These are phyloP conservation scores for Sternotherus odoratus DNA, from an alignment of 2,797 vertebrate species.

Conservation along the genomic window DNA sequence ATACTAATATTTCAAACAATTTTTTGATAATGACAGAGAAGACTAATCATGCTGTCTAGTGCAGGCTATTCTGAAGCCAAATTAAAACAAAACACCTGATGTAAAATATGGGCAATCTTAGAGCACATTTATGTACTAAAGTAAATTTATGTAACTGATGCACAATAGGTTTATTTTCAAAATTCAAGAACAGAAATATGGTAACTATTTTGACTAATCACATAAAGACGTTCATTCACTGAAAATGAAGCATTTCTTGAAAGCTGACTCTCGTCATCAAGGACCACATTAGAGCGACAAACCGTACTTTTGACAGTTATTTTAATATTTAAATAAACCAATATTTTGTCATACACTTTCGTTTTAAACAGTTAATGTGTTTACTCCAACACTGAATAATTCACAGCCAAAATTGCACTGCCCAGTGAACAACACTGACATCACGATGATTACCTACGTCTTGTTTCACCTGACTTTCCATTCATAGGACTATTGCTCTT, in stretches of 20 bases:
- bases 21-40: constrained; percentile 8
- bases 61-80: not conserved
- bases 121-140: not conserved
- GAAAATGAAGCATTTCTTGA: not conserved
- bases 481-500: not conserved
- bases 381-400: not conserved
- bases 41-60: not conserved
- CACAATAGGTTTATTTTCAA: not conserved
- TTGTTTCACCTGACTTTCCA: not conserved
- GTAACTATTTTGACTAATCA: not conserved
- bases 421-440: not conserved
- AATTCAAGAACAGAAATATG: not conserved
- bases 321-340: not conserved
- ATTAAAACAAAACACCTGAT: not conserved
- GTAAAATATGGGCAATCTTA: not conserved
- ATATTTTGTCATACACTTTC: not conserved
- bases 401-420: not conserved
- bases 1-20: not conserved
- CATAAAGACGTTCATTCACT: not conserved
- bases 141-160: not conserved
- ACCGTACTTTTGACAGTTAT: not conserved
- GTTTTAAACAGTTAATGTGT: too few relatives aligned
- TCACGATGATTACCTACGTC: not conserved
- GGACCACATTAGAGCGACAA: not conserved
- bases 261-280: not conserved